These are phyloP conservation scores for Podotricha telesiphe DNA, from an alignment of 2,888 invertebrate genomes.

Conservation along the genomic window DNA sequence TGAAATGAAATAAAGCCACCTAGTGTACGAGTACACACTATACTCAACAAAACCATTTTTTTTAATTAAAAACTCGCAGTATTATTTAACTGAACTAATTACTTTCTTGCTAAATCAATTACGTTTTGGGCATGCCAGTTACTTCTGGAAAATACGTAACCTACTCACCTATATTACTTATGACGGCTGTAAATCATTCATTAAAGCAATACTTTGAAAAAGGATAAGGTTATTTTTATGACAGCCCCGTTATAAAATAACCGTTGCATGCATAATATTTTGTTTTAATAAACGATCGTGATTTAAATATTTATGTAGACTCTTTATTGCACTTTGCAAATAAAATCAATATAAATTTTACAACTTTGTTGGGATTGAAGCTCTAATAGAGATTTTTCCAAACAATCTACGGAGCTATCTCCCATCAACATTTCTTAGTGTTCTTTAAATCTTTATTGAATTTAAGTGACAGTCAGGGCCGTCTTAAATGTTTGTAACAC, in stretches of 20 bases:
- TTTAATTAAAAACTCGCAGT: no score
- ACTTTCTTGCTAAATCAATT: slow-evolving; percentile 12
- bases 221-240: slow-evolving; percentile 28
- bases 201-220: slow-evolving; percentile 37
- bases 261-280: slow-evolving; percentile 38
- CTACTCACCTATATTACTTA: slow-evolving; percentile 34
- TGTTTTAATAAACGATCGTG: background rate
- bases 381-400: no score
- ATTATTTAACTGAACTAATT: slow-evolving; percentile 31
- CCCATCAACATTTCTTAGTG: no score
- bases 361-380: no score
- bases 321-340: no score
- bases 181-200: slow-evolving; percentile 38
- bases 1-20: no score
- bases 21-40: no score
- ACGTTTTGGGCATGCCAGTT: slow-evolving; percentile 10
- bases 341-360: no score
- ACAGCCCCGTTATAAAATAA: slow-evolving; percentile 44
- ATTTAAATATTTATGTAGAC: slow-evolving; percentile 12
- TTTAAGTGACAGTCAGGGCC: slow-evolving; percentile 50
- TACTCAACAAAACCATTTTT: no score
- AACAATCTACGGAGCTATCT: no score
- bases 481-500: slow-evolving; percentile 51
- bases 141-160: slow-evolving; percentile 37
- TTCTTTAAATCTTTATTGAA: no score